Evolutionary conservation across 2,797 vertebrate genomes (phyloP).

Genomic region (Stomatorhinus walkeri): DNA sequence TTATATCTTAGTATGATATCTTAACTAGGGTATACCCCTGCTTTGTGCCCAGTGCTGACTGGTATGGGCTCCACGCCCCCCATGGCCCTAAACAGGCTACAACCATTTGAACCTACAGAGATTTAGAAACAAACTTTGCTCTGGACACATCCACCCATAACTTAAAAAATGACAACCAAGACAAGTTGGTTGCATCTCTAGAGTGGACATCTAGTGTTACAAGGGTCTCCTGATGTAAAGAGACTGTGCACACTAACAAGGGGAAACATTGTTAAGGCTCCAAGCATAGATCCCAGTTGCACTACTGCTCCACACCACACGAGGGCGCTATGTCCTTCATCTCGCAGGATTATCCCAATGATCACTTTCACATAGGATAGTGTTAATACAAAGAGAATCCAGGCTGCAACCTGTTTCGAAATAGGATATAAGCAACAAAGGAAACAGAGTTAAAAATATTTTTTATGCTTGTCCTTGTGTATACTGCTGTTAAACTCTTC

Average conservation of each 20-base stretch:
- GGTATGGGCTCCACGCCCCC: neutral
- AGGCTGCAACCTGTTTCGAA: slow-evolving; percentile 58
- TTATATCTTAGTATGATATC: neutral
- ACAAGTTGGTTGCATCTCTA: neutral
- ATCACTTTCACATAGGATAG: slow-evolving; percentile 77
- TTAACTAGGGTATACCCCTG: neutral
- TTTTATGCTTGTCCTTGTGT: neutral
- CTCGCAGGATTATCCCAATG: slow-evolving; percentile 66
- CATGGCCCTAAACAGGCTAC: neutral
- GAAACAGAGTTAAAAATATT: neutral
- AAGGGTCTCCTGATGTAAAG: slow-evolving; percentile 66
- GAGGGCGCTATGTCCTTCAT: slow-evolving; percentile 72
- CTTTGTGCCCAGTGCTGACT: neutral
- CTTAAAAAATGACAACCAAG: neutral
- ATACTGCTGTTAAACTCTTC: neutral
- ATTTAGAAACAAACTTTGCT: neutral
- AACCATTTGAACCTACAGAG: neutral
- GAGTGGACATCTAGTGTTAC: slow-evolving; percentile 59
- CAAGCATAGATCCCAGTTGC: slow-evolving; percentile 73
- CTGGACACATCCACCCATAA: neutral
- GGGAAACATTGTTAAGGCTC: slow-evolving; percentile 70
- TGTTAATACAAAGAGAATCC: slow-evolving; percentile 66
- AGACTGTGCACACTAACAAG: slow-evolving; percentile 62
- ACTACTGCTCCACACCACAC: slow-evolving; percentile 78
- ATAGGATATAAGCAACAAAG: slow-evolving; percentile 15